Evolutionary conservation across 2,113 vertebrate species (phyloP).

Genomic region (Caretta caretta): DNA sequence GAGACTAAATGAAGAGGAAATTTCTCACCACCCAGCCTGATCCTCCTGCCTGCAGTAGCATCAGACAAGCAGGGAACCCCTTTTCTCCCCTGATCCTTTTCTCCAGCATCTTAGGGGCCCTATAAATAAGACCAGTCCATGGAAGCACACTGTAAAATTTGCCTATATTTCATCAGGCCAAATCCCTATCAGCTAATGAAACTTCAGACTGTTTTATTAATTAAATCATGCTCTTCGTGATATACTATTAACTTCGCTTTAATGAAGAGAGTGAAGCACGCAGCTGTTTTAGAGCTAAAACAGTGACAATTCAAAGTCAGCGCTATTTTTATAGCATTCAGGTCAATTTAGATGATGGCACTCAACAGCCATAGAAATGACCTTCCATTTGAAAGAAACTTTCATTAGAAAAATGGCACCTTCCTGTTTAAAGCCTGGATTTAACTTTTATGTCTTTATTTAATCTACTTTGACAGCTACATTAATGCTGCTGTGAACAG

Average conservation of each 20-base stretch:
- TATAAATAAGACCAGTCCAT: accelerated
- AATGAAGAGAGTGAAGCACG: not conserved
- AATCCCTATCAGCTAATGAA: accelerated
- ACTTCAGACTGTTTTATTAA: not conserved
- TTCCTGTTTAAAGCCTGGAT: not conserved
- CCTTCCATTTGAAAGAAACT: not conserved
- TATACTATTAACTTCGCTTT: not conserved
- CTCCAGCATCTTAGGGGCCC: not conserved
- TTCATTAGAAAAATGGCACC: not conserved
- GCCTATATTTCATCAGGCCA: not conserved
- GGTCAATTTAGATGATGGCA: not conserved
- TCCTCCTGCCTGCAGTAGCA: not conserved
- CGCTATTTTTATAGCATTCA: not conserved
- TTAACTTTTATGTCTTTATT: not conserved
- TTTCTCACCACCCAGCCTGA: not conserved
- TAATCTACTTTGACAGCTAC: not conserved
- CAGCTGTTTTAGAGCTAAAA: not conserved
- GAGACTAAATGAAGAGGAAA: not conserved
- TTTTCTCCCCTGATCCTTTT: not conserved
- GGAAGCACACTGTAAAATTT: not conserved
- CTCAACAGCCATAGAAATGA: not conserved
- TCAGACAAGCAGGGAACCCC: not conserved
- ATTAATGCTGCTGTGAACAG: not conserved
- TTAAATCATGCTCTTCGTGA: not conserved
- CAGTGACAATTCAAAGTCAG: not conserved